phyloP scores from a whole-genome alignment of 2,888 invertebrate genomes.

The Eristalinus aeneus region DNA sequence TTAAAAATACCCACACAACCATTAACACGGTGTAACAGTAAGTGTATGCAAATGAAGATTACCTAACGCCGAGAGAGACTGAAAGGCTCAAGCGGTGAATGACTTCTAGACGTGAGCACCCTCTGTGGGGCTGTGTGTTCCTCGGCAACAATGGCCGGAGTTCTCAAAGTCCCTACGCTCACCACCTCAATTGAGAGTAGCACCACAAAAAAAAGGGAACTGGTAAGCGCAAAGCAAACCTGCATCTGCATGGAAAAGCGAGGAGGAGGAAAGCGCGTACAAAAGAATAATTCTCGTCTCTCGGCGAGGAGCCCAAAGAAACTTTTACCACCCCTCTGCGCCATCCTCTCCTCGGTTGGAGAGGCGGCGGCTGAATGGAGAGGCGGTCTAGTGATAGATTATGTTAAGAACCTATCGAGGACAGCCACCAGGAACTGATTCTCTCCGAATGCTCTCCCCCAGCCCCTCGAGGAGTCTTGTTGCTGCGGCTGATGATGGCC shows the following conservation, averaged over 20 bases:
- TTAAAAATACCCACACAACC: constrained; percentile 57
- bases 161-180: constrained; percentile 35
- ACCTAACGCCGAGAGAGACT: constrained; percentile 66
- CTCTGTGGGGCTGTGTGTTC: constrained; percentile 34
- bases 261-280: constrained; percentile 44
- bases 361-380: constrained; percentile 1
- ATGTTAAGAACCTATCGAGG: constrained; percentile 59
- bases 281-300: constrained; percentile 61
- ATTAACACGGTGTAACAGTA: constrained; percentile 67
- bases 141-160: constrained; percentile 48
- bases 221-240: not conserved
- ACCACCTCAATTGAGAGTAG: constrained; percentile 18
- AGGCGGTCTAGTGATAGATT: constrained; percentile 59
- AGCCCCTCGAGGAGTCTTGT: not conserved
- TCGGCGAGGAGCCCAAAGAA: constrained; percentile 26
- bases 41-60: constrained; percentile 71
- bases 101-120: constrained; percentile 49
- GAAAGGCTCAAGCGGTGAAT: constrained; percentile 70
- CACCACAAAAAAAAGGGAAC: not conserved
- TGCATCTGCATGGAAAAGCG: constrained; percentile 28
- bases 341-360: not conserved
- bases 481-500: constrained; percentile 15
- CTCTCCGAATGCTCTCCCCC: constrained; percentile 18
- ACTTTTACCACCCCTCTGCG: constrained; percentile 8
- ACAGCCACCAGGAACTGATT: constrained; percentile 54